Conservation (phyloP, 2,797 vertebrate species). For the Synanceia verrucosa region DNA sequence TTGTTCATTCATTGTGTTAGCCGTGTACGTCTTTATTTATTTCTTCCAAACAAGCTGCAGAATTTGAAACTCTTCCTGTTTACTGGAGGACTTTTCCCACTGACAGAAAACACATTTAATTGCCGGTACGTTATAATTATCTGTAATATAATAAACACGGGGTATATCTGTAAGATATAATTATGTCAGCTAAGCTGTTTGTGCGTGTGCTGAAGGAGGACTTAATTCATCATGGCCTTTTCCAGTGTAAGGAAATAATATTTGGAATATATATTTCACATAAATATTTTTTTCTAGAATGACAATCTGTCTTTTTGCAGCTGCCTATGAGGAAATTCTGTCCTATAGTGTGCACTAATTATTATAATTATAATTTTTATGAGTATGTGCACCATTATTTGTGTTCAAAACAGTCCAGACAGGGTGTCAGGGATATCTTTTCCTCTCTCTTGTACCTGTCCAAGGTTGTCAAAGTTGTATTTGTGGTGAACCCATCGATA, state of each 20-base stretch:
- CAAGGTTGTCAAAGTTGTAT: conserved; percentile 98
- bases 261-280: background rate
- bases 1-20: background rate
- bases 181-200: background rate
- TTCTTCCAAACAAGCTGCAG: background rate
- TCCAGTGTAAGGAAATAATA: background rate
- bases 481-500: conserved; percentile 98
- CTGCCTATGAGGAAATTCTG: background rate
- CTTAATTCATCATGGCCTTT: background rate
- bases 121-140: background rate
- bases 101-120: background rate
- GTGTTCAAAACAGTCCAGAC: background rate
- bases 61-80: background rate
- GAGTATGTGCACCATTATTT: background rate
- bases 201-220: background rate
- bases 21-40: background rate
- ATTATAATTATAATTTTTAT: background rate
- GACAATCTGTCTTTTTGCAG: background rate
- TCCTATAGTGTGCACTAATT: background rate
- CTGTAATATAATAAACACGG: background rate
- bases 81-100: background rate
- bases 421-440: background rate
- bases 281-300: background rate
- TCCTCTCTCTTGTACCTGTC: conserved; percentile 85
- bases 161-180: too few species aligned